Conservation (phyloP, 2,888 invertebrate species). For the Caenorhabditis sp. region DNA sequence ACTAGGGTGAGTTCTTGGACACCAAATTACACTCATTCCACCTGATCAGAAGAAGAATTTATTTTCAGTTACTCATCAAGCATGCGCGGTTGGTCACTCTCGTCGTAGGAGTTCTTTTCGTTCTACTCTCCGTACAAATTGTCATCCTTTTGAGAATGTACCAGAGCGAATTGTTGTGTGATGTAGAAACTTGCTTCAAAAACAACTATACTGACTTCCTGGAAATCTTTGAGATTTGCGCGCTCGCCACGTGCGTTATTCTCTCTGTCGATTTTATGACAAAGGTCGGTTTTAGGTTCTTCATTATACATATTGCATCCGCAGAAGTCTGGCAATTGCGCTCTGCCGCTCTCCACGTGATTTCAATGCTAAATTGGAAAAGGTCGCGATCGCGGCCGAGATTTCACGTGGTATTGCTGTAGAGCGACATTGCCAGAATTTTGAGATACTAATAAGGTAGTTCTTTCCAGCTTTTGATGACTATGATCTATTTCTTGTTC, state of each 20-base stretch:
- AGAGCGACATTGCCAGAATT: too few species aligned
- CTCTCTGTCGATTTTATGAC: conserved; percentile 40
- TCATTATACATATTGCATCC: too few species aligned
- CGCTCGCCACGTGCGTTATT: conserved; percentile 40
- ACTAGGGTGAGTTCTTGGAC: conserved; percentile 32
- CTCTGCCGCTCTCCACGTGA: too few species aligned
- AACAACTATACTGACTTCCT: conserved; percentile 28
- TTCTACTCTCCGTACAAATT: conserved; percentile 36
- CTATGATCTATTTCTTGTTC: conserved; percentile 20
- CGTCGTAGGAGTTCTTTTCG: conserved; percentile 25
- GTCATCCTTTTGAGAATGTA: conserved; percentile 34
- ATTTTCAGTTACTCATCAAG: conserved; percentile 25
- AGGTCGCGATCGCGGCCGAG: too few species aligned
- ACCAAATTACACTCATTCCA: not conserved
- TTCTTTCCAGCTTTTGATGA: conserved; percentile 42
- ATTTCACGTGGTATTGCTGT: too few species aligned
- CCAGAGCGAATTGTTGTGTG: conserved; percentile 8
- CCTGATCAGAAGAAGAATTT: not conserved
- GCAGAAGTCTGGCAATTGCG: too few species aligned
- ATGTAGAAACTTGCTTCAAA: conserved; percentile 22
- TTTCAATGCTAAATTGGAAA: too few species aligned
- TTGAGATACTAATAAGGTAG: too few species aligned
- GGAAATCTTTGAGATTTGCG: conserved; percentile 38
- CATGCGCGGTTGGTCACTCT: conserved; percentile 27
- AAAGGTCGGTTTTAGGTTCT: too few species aligned